These are phyloP conservation scores for Chaitophorus viminalis DNA, from an alignment of 2,888 invertebrate species.

Conservation along the genomic window DNA sequence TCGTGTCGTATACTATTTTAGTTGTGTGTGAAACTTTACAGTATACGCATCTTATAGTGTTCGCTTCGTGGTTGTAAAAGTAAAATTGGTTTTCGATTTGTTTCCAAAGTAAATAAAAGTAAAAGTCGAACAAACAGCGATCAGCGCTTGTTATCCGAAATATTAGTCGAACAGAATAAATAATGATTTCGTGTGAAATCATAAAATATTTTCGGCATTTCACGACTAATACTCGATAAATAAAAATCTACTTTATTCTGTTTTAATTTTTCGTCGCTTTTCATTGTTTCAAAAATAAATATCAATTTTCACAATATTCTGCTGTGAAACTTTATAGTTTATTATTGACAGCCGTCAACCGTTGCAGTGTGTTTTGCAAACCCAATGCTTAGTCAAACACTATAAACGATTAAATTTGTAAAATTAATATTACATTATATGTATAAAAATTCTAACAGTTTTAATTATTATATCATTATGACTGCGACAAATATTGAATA, in stretches of 20 bases:
- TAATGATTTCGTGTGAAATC: slow-evolving; percentile 17
- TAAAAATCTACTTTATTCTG: neutral
- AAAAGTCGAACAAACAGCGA: slow-evolving; percentile 32
- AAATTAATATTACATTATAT: too few relatives aligned
- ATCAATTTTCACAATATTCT: neutral
- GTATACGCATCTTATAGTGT: neutral
- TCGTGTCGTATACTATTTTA: neutral
- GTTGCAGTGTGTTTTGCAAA: too few relatives aligned
- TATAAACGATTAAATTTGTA: too few relatives aligned
- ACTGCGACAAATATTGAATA: too few relatives aligned
- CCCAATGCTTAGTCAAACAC: too few relatives aligned
- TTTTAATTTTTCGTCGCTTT: neutral
- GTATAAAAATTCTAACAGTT: too few relatives aligned
- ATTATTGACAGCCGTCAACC: neutral
- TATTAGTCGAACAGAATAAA: slow-evolving; percentile 43
- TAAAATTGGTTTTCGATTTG: slow-evolving; percentile 58
- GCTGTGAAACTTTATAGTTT: neutral
- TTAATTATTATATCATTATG: too few relatives aligned
- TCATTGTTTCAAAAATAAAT: neutral
- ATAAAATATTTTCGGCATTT: slow-evolving; percentile 12
- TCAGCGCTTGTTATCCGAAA: slow-evolving; percentile 42
- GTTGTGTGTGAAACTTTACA: slow-evolving; percentile 18
- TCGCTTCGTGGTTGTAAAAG: neutral
- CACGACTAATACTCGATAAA: neutral
- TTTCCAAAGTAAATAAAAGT: slow-evolving; percentile 56